Evolutionary conservation across 2,888 invertebrate species (phyloP).

Genomic region (Drosophila parthenogenetica): DNA sequence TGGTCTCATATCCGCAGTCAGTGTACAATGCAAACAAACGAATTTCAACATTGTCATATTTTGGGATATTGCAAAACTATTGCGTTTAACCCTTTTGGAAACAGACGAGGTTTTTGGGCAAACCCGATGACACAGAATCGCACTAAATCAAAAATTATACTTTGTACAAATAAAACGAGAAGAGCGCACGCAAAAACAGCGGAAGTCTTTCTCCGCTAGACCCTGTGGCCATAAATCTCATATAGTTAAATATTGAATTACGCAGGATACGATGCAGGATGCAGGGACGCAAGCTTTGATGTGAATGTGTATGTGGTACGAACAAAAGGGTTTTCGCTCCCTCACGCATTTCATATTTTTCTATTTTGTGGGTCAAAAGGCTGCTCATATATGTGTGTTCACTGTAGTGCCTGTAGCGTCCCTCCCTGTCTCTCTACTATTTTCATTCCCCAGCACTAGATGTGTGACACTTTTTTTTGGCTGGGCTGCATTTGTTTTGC

Average conservation of each 20-base stretch:
- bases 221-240: conserved; percentile 80
- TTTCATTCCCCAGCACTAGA: conserved; percentile 2
- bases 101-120: background rate
- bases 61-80: conserved; percentile 77
- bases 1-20: conserved; percentile 76
- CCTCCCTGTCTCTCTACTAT: background rate
- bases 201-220: conserved; percentile 63
- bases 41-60: conserved; percentile 50
- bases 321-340: conserved; percentile 56
- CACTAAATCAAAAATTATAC: conserved; percentile 84
- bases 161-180: conserved; percentile 73
- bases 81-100: conserved; percentile 63
- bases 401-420: background rate
- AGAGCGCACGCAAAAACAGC: conserved; percentile 37
- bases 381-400: conserved; percentile 57
- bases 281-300: no score
- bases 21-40: conserved; percentile 64
- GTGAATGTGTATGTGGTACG: conserved; percentile 8
- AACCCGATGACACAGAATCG: conserved; percentile 74
- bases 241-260: conserved; percentile 83
- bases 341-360: conserved; percentile 44
- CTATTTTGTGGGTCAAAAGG: conserved; percentile 78
- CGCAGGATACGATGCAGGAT: conserved; percentile 66
- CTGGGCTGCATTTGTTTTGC: conserved; percentile 56
- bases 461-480: conserved; percentile 51